A percentile compares a stretch with the other conserved stretches of the same genome.
phyloP scores from a whole-genome alignment of 2,113 vertebrate species.

The Tylochromis polylepis region DNA sequence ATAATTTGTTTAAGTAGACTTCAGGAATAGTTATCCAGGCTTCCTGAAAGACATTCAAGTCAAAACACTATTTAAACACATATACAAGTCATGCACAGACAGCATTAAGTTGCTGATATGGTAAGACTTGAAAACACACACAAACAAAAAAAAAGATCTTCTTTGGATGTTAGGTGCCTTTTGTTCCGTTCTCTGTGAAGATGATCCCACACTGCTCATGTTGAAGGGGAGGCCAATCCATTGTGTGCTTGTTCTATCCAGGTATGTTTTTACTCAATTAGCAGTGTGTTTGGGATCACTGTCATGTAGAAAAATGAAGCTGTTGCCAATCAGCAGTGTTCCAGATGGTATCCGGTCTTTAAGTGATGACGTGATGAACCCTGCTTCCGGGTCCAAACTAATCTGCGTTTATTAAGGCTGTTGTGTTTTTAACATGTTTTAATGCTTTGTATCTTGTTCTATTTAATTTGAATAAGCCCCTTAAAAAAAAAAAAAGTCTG shows the following conservation, averaged over 20 bases:
- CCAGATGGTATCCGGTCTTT: too few relatives aligned
- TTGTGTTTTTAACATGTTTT: too few relatives aligned
- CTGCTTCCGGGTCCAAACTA: too few relatives aligned
- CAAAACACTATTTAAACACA: background rate
- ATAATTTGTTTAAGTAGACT: background rate
- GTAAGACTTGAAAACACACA: background rate
- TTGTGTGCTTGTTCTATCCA: background rate
- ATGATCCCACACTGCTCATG: background rate
- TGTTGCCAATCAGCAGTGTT: too few relatives aligned
- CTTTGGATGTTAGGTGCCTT: background rate
- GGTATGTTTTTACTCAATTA: background rate
- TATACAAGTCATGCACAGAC: constrained; percentile 14
- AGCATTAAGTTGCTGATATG: background rate
- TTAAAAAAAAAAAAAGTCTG: too few relatives aligned
- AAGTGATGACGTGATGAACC: too few relatives aligned
- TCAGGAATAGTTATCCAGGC: background rate
- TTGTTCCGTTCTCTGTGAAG: background rate
- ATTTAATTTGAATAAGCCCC: too few relatives aligned
- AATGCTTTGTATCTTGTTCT: too few relatives aligned
- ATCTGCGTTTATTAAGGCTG: too few relatives aligned
- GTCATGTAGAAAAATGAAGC: too few relatives aligned
- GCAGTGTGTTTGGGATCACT: background rate
- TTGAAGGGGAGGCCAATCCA: background rate
- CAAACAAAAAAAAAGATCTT: background rate
- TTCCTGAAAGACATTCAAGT: background rate